phyloP scores from a whole-genome alignment of 2,797 vertebrate species.

The Natrix natrix region DNA sequence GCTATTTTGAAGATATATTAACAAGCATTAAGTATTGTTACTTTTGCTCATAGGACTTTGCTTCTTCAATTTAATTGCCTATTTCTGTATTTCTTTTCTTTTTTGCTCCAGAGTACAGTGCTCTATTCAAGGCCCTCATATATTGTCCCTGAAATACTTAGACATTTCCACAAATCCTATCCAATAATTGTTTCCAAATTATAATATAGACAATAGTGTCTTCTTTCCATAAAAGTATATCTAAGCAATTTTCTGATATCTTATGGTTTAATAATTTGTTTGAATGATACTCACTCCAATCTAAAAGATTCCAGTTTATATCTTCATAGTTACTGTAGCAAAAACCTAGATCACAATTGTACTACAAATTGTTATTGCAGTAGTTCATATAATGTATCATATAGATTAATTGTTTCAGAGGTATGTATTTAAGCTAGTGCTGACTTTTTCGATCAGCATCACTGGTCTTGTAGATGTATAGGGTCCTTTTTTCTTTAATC shows the following conservation, averaged over 20 bases:
- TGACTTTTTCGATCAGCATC: not conserved
- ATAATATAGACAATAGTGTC: not conserved
- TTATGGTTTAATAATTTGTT: not conserved
- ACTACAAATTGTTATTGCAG: not conserved
- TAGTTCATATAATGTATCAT: not conserved
- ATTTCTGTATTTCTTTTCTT: not conserved
- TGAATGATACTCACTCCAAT: not conserved
- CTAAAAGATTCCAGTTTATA: not conserved
- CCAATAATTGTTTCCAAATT: not conserved
- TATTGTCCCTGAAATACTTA: not conserved
- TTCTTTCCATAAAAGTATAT: not conserved
- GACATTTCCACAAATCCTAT: not conserved
- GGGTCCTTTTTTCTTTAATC: not conserved
- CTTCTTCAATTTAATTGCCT: not conserved
- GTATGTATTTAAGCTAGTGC: not conserved
- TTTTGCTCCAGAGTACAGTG: not conserved
- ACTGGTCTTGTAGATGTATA: not conserved
- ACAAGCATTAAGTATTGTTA: not conserved
- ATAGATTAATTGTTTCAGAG: not conserved
- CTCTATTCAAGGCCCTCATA: not conserved
- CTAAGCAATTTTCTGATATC: not conserved
- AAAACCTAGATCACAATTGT: not conserved
- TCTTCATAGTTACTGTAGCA: not conserved
- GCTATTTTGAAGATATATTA: not conserved
- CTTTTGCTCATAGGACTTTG: not conserved